A percentile compares a stretch with the other conserved stretches of the same genome.
Conservation (phyloP, 2,113 vertebrate species). For the Tachycineta bicolor region DNA sequence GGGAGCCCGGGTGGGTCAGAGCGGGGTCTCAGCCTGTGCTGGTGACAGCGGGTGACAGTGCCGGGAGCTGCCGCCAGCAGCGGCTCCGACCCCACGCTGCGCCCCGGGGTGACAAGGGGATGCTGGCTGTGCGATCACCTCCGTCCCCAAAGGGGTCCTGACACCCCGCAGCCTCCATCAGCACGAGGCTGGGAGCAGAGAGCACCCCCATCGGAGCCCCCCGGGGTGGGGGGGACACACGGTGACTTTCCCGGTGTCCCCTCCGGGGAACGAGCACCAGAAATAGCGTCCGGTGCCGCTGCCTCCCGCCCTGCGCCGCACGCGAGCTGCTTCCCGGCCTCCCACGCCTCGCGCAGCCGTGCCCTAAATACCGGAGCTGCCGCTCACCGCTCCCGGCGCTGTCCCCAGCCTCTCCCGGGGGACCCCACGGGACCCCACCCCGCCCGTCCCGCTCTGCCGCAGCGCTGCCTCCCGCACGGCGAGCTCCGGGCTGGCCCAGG, state of each 20-base stretch:
- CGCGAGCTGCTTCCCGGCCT: background rate
- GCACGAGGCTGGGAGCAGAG: background rate
- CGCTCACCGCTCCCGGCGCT: rapidly evolving
- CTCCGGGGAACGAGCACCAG: background rate
- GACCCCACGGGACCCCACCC: background rate
- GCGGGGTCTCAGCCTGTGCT: background rate
- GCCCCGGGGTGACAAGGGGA: rapidly evolving
- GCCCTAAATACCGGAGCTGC: background rate
- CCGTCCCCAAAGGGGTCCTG: background rate
- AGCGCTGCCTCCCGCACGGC: too few species aligned
- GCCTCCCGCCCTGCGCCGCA: background rate
- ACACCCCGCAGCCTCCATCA: rapidly evolving
- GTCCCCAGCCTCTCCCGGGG: background rate
- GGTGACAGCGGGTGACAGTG: rapidly evolving
- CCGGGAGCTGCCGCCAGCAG: rapidly evolving
- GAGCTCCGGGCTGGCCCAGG: too few species aligned
- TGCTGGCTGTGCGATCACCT: rapidly evolving
- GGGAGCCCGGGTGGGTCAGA: background rate
- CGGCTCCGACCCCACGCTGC: rapidly evolving
- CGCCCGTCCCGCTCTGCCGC: rapidly evolving
- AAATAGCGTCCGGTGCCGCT: background rate
- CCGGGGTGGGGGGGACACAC: background rate
- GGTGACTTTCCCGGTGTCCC: background rate
- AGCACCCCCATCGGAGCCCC: too few species aligned
- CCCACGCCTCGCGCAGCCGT: background rate